Conservation (phyloP, 2,797 vertebrate genomes). For the Sitta carolinensis region DNA sequence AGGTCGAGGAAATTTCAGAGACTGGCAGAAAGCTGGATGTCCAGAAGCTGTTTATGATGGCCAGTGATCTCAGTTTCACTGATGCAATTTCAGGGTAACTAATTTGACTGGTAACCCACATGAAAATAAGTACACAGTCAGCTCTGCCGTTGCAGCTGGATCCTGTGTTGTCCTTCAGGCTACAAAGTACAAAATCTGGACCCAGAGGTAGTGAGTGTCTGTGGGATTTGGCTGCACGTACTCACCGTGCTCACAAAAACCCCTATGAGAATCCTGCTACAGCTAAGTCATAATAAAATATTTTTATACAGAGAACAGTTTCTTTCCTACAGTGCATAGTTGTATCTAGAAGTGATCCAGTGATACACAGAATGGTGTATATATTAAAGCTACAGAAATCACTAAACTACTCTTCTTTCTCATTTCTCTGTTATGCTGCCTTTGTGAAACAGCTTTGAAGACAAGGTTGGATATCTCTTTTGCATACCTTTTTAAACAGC, state of each 20-base stretch:
- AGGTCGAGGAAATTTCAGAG: background rate
- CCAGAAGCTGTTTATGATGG: background rate
- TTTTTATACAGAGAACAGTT: background rate
- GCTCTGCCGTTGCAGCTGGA: background rate
- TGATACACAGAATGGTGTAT: background rate
- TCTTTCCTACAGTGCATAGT: background rate
- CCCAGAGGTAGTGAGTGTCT: background rate
- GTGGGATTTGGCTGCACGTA: background rate
- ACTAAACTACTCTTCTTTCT: slow-evolving; percentile 68
- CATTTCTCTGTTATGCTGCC: slow-evolving; percentile 78
- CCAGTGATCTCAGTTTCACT: background rate
- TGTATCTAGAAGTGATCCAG: background rate
- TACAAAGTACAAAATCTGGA: background rate
- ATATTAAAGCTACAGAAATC: background rate
- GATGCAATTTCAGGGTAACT: background rate
- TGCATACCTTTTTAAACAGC: slow-evolving; percentile 39
- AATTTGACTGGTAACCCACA: background rate
- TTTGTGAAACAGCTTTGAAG: slow-evolving; percentile 87
- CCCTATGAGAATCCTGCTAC: background rate
- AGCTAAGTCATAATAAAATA: background rate
- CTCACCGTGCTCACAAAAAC: background rate
- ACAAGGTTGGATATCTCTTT: slow-evolving; percentile 79
- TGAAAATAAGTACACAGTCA: background rate
- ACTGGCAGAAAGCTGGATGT: background rate
- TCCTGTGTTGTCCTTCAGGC: background rate